These are phyloP conservation scores for Leucopsar rothschildi DNA, from an alignment of 2,113 vertebrate genomes.

Conservation along the genomic window DNA sequence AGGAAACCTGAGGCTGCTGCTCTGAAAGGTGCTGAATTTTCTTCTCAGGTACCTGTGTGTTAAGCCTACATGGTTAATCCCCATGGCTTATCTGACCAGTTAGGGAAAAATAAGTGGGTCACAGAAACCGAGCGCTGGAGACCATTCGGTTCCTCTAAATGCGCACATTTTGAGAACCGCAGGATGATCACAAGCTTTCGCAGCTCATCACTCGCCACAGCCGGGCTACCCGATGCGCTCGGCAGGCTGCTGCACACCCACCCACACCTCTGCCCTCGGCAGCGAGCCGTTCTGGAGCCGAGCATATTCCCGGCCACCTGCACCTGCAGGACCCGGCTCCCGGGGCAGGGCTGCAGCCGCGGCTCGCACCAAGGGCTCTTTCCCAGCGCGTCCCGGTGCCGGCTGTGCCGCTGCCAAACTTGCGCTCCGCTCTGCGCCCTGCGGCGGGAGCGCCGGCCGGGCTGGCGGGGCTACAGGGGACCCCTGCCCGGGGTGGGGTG, in stretches of 20 bases:
- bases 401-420: neutral
- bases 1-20: neutral
- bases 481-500: neutral
- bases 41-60: neutral
- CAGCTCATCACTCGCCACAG: neutral
- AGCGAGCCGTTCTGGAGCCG: neutral
- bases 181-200: neutral
- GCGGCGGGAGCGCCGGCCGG: neutral
- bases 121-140: neutral
- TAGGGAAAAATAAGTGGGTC: neutral
- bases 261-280: neutral
- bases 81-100: neutral
- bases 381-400: neutral
- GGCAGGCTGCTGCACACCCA: neutral
- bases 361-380: rapidly evolving
- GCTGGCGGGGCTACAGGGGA: no score
- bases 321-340: neutral
- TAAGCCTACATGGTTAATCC: neutral
- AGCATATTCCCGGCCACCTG: rapidly evolving
- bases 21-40: neutral
- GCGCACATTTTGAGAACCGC: neutral
- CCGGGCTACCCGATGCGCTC: neutral
- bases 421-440: neutral
- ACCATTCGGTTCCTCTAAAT: neutral
- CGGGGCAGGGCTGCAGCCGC: rapidly evolving